These are phyloP conservation scores for Rissa tridactyla DNA, from an alignment of 2,113 vertebrate species.

Conservation along the genomic window DNA sequence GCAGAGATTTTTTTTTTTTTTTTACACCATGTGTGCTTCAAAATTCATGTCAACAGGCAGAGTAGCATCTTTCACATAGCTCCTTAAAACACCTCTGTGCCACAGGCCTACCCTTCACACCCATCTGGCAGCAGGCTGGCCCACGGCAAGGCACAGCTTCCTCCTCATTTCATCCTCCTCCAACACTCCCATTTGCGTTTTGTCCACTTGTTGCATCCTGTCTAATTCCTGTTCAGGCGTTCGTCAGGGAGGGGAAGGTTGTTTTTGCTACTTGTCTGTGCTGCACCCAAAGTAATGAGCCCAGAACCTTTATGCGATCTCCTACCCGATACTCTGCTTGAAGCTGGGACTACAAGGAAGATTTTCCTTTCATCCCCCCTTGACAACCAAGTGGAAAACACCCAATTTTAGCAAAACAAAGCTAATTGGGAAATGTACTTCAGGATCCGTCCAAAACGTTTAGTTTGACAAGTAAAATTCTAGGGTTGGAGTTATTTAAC, in stretches of 20 bases:
- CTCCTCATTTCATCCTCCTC: slow-evolving; percentile 48
- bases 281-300: slow-evolving; percentile 51
- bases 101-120: slow-evolving; percentile 8
- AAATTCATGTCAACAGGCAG: not conserved
- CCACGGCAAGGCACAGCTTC: not conserved
- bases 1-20: not conserved
- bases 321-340: slow-evolving; percentile 1
- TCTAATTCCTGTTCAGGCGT: slow-evolving; percentile 52
- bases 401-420: not conserved
- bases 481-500: not conserved
- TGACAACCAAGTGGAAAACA: not conserved
- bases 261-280: slow-evolving; percentile 35
- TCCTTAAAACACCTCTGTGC: not conserved
- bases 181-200: slow-evolving; percentile 39
- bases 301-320: slow-evolving; percentile 18
- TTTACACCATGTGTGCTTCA: not conserved
- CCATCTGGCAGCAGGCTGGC: slow-evolving; percentile 14
- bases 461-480: not conserved
- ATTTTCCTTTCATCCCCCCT: not conserved
- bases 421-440: not conserved
- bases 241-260: slow-evolving; percentile 36
- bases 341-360: not conserved
- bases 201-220: slow-evolving; percentile 65
- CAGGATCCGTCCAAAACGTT: not conserved
- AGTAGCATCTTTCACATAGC: not conserved